Evolutionary conservation across 1,140 invertebrate genomes (phyloP).

Genomic region (Bombus waltoni): DNA sequence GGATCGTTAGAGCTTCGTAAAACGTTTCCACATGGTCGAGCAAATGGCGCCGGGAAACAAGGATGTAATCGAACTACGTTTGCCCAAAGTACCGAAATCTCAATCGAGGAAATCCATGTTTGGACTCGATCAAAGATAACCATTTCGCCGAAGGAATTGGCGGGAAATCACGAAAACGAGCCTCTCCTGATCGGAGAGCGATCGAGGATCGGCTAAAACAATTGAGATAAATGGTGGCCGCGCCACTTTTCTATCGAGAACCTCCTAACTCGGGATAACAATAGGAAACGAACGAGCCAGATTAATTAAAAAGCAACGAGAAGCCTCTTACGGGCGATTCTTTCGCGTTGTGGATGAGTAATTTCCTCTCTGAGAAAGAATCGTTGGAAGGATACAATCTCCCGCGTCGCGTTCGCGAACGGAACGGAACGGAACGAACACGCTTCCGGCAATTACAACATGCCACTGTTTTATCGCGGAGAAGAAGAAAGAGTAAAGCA

Average conservation of each 20-base stretch:
- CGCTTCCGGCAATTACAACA: slow-evolving; percentile 19
- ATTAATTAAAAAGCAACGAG: neutral
- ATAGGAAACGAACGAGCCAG: neutral
- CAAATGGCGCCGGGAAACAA: neutral
- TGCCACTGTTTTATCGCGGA: neutral
- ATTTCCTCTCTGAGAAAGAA: neutral
- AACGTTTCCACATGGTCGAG: neutral
- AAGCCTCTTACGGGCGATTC: neutral
- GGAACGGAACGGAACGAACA: neutral
- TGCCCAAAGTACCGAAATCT: neutral
- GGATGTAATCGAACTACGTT: too few relatives aligned
- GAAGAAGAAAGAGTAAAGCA: neutral
- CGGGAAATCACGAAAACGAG: neutral
- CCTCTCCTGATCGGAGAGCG: neutral
- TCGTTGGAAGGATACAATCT: neutral
- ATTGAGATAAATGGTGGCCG: neutral
- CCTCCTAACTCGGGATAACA: neutral
- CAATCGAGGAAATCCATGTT: neutral
- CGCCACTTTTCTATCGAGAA: neutral
- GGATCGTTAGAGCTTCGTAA: neutral
- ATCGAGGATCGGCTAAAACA: too few relatives aligned
- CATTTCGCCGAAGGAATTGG: too few relatives aligned
- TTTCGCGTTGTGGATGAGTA: neutral
- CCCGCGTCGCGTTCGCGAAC: neutral
- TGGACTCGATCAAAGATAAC: neutral